Conservation (phyloP, 2,888 invertebrate genomes). For the Tetranychus piercei region DNA sequence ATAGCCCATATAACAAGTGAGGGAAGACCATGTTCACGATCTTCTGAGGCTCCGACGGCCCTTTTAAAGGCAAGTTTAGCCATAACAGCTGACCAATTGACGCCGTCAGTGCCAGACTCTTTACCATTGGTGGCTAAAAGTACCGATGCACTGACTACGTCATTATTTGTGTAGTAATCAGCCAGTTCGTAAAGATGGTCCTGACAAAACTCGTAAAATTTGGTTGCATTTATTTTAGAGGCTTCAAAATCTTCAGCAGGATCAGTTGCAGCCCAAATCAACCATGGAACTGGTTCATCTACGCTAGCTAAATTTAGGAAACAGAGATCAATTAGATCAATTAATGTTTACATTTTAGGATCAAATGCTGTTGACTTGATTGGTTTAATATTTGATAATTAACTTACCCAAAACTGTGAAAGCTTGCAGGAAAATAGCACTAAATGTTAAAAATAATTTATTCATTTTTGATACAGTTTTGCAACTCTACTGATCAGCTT, state of each 20-base stretch:
- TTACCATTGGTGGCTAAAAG: neutral
- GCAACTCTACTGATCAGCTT: too few relatives aligned
- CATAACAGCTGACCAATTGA: neutral
- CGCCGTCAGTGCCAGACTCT: neutral
- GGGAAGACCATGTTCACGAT: neutral
- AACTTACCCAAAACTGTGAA: too few relatives aligned
- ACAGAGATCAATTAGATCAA: too few relatives aligned
- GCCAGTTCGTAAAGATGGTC: neutral
- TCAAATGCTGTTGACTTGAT: too few relatives aligned
- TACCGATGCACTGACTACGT: neutral
- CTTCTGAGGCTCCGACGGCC: neutral
- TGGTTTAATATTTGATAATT: too few relatives aligned
- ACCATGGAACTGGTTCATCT: neutral
- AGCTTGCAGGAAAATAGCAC: too few relatives aligned
- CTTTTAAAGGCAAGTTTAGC: neutral
- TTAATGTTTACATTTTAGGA: too few relatives aligned
- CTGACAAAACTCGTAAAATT: neutral
- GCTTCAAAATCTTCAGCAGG: neutral
- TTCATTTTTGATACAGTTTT: too few relatives aligned
- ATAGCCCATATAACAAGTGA: neutral
- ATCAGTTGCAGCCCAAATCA: slow-evolving; percentile 2
- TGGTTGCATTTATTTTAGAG: neutral
- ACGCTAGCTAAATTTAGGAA: too few relatives aligned
- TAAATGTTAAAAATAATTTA: too few relatives aligned
- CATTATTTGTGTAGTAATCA: neutral